Evolutionary conservation across 2,888 invertebrate species (phyloP).

Genomic region (Drosophila infuscata): DNA sequence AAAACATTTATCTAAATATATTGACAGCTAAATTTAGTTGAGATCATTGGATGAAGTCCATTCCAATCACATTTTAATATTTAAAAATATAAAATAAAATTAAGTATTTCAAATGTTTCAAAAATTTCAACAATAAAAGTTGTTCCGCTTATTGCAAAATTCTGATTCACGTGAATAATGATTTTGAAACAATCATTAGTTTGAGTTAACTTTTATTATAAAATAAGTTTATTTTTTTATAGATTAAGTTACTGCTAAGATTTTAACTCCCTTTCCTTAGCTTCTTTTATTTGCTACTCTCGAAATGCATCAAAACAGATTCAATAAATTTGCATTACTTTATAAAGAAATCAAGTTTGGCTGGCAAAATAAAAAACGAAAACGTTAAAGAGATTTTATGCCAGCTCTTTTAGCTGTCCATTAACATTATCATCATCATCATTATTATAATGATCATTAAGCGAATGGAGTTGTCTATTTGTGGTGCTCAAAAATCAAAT

Average conservation of each 20-base stretch:
- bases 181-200: too few relatives aligned
- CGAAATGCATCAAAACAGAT: slow-evolving; percentile 4
- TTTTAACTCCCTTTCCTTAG: not conserved
- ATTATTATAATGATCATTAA: slow-evolving; percentile 10
- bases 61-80: not conserved
- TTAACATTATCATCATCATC: slow-evolving; percentile 12
- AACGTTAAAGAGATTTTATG: not conserved
- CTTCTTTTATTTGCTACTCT: not conserved
- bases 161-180: not conserved
- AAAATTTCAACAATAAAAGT: not conserved
- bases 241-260: not conserved
- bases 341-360: slow-evolving; percentile 4
- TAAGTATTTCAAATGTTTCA: not conserved
- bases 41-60: fast-evolving
- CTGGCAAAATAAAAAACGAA: not conserved
- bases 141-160: not conserved
- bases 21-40: not conserved
- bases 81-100: not conserved
- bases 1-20: not conserved
- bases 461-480: slow-evolving; percentile 23
- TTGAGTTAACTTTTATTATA: not conserved
- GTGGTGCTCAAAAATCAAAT: slow-evolving; percentile 50
- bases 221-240: not conserved
- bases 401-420: not conserved
- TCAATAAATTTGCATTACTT: slow-evolving; percentile 15